Percentiles rank a stretch among this genome's conserved stretches.
Conservation (phyloP, 2,888 invertebrate species). For the Girardia tigrina region DNA sequence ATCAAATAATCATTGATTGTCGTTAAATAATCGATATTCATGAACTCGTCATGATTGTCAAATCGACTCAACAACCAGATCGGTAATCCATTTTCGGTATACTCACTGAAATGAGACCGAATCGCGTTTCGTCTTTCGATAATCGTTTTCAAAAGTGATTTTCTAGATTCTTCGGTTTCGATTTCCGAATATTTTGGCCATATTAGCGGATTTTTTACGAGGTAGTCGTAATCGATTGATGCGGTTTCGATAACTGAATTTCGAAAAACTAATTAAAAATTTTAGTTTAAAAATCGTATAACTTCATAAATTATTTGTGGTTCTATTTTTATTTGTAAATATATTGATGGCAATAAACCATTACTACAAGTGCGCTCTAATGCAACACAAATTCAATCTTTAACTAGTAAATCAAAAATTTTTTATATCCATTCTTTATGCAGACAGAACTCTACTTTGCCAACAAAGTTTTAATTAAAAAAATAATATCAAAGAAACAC, state of each 20-base stretch:
- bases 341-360: too few species aligned
- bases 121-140: not conserved
- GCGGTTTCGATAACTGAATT: not conserved
- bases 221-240: not conserved
- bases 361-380: too few species aligned
- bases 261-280: not conserved
- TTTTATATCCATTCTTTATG: too few species aligned
- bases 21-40: not conserved
- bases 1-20: not conserved
- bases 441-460: too few species aligned
- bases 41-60: not conserved
- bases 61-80: not conserved
- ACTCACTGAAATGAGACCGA: not conserved
- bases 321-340: too few species aligned
- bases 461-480: too few species aligned
- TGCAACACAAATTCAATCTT: too few species aligned
- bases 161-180: not conserved
- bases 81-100: not conserved
- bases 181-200: not conserved
- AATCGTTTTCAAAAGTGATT: not conserved
- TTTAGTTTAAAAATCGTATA: not conserved
- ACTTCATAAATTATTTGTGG: too few species aligned
- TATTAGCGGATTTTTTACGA: not conserved
- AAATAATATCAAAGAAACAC: too few species aligned
- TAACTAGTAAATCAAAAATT: too few species aligned